phyloP scores from a whole-genome alignment of 2,113 vertebrate genomes.

The Sebastes schlegelii region DNA sequence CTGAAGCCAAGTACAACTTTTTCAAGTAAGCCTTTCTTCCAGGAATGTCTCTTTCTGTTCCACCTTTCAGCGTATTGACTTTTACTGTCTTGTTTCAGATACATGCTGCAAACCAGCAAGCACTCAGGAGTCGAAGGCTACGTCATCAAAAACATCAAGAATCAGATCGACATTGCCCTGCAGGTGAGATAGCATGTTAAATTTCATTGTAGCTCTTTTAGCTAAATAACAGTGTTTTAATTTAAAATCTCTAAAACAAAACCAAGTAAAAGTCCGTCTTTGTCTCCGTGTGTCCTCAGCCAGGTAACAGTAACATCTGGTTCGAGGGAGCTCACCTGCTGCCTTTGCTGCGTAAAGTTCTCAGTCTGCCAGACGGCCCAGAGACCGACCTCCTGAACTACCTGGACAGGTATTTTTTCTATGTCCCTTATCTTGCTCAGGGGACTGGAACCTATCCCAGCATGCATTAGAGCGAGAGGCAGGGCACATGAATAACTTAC shows the following conservation, averaged over 20 bases:
- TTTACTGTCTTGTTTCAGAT: slow-evolving; percentile 53
- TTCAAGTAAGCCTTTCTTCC: slow-evolving; percentile 87
- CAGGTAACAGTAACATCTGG: slow-evolving; percentile 83
- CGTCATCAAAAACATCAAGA: slow-evolving; percentile 95
- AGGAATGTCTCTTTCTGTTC: background rate
- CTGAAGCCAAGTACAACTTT: slow-evolving; percentile 92
- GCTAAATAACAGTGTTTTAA: too few species aligned
- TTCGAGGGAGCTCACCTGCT: slow-evolving; percentile 90
- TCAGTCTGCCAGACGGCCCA: slow-evolving; percentile 91
- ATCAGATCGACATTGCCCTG: slow-evolving; percentile 89
- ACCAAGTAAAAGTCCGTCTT: background rate
- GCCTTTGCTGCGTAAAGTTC: slow-evolving; percentile 89
- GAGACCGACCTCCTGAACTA: slow-evolving; percentile 96
- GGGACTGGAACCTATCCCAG: slow-evolving; percentile 3
- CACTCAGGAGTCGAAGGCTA: slow-evolving; percentile 96
- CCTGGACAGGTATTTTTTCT: slow-evolving; percentile 88
- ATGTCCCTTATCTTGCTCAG: background rate
- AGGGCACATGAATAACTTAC: background rate
- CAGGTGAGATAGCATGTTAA: slow-evolving; percentile 32
- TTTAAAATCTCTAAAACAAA: too few species aligned
- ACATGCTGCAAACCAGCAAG: slow-evolving; percentile 89
- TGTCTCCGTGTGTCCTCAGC: slow-evolving; percentile 68
- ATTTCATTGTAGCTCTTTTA: too few species aligned
- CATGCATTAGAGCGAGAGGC: background rate
- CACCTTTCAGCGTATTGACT: background rate